These are phyloP conservation scores for Xestia sexstrigata DNA, from an alignment of 2,888 invertebrate species.

Conservation along the genomic window DNA sequence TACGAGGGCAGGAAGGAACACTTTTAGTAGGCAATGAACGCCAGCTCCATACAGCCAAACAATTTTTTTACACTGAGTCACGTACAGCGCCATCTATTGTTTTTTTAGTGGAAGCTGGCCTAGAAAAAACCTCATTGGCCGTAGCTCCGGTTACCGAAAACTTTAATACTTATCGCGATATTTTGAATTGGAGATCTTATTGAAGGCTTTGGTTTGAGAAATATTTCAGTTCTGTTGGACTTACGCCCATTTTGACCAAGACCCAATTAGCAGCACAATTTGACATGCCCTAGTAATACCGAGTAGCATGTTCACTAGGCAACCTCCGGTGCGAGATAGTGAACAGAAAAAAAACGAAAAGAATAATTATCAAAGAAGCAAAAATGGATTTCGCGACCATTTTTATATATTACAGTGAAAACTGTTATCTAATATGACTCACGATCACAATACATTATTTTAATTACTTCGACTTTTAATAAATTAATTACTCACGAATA, in stretches of 20 bases:
- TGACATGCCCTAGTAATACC: background rate
- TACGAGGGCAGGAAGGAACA: too few relatives aligned
- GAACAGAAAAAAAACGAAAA: background rate
- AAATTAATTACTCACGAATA: conserved; percentile 61
- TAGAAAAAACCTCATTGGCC: background rate
- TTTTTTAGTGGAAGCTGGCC: too few relatives aligned
- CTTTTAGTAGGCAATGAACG: too few relatives aligned
- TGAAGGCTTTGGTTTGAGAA: background rate
- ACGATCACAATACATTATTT: conserved; percentile 47
- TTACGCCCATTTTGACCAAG: background rate
- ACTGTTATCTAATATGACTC: conserved; percentile 36
- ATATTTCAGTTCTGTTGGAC: background rate
- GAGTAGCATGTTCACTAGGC: too few relatives aligned
- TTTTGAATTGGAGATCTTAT: background rate
- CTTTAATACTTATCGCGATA: background rate
- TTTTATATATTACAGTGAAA: conserved; percentile 4
- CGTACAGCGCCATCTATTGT: too few relatives aligned
- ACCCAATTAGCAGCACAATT: background rate
- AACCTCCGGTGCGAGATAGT: background rate
- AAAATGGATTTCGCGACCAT: background rate
- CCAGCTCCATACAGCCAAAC: too few relatives aligned
- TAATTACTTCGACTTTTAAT: conserved; percentile 26
- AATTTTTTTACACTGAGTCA: too few relatives aligned
- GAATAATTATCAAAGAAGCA: background rate
- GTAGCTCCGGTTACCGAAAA: background rate